These are phyloP conservation scores for Brachionichthys hirsutus DNA, from an alignment of 2,113 vertebrate genomes.

Conservation along the genomic window DNA sequence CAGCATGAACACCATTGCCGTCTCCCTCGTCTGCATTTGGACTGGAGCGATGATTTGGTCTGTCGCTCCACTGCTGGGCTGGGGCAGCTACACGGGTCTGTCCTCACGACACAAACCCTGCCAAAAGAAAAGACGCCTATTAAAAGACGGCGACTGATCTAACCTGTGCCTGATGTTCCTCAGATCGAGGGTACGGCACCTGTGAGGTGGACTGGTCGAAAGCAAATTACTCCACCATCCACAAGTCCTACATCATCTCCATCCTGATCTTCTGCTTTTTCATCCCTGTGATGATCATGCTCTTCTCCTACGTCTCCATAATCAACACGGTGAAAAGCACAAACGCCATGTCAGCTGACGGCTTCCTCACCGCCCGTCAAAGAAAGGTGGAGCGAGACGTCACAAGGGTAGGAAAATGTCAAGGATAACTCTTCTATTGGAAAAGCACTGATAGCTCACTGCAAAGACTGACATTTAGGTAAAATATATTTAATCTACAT, in stretches of 20 bases:
- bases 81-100: slow-evolving; percentile 89
- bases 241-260: slow-evolving; percentile 85
- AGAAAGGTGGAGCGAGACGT: slow-evolving; percentile 81
- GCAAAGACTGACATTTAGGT: no score
- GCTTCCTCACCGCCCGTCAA: slow-evolving; percentile 78
- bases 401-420: slow-evolving; percentile 69
- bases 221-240: slow-evolving; percentile 86
- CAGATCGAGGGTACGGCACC: slow-evolving; percentile 84
- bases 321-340: slow-evolving; percentile 86
- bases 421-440: neutral
- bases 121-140: neutral
- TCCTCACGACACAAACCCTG: neutral
- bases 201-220: slow-evolving; percentile 89
- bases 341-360: slow-evolving; percentile 76
- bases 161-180: neutral
- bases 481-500: no score
- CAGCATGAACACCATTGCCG: slow-evolving; percentile 76
- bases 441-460: slow-evolving; percentile 7
- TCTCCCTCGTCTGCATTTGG: slow-evolving; percentile 84
- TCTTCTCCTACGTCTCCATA: slow-evolving; percentile 82
- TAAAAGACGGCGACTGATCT: neutral
- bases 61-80: slow-evolving; percentile 83
- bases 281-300: slow-evolving; percentile 80
- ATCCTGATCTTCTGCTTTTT: slow-evolving; percentile 86
- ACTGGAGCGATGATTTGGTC: slow-evolving; percentile 86